A percentile compares a stretch with the other conserved stretches of the same genome.
Conservation (phyloP, 2,888 invertebrate species). For the Macrosoma leucophasiata region DNA sequence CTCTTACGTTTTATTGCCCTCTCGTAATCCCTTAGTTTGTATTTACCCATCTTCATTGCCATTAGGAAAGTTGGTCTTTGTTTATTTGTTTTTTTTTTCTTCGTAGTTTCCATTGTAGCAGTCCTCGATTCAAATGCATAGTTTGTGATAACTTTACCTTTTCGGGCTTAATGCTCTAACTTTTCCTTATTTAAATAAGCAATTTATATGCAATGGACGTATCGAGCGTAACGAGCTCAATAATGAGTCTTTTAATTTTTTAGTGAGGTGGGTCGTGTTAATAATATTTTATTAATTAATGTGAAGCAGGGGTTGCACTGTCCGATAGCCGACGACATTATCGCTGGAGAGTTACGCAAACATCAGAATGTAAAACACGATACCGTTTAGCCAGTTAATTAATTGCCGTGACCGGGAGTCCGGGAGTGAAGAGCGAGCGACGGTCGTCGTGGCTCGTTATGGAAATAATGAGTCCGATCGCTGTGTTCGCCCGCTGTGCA, state of each 20-base stretch:
- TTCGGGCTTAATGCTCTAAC: slow-evolving; percentile 36
- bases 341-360: slow-evolving; percentile 69
- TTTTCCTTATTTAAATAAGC: slow-evolving; percentile 55
- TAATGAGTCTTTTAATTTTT: slow-evolving; percentile 68
- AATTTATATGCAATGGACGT: slow-evolving; percentile 62
- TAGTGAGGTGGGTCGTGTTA: slow-evolving; percentile 58
- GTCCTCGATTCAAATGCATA: slow-evolving; percentile 14
- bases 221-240: slow-evolving; percentile 54
- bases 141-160: slow-evolving; percentile 23
- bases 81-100: slow-evolving; percentile 15
- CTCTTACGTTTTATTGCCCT: slow-evolving; percentile 42
- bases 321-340: slow-evolving; percentile 63
- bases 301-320: slow-evolving; percentile 49
- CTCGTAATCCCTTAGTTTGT: slow-evolving; percentile 25
- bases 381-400: slow-evolving; percentile 73
- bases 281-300: slow-evolving; percentile 70
- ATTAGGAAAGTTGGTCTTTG: no score
- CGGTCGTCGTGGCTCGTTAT: slow-evolving; percentile 62
- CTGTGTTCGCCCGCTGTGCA: slow-evolving; percentile 29
- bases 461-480: slow-evolving; percentile 66
- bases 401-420: slow-evolving; percentile 63
- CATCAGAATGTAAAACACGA: slow-evolving; percentile 71
- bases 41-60: no score
- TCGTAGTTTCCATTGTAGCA: no score
- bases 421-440: slow-evolving; percentile 37